Evolutionary conservation across 2,113 vertebrate genomes (phyloP).

Genomic region (Dicaeum eximium): DNA sequence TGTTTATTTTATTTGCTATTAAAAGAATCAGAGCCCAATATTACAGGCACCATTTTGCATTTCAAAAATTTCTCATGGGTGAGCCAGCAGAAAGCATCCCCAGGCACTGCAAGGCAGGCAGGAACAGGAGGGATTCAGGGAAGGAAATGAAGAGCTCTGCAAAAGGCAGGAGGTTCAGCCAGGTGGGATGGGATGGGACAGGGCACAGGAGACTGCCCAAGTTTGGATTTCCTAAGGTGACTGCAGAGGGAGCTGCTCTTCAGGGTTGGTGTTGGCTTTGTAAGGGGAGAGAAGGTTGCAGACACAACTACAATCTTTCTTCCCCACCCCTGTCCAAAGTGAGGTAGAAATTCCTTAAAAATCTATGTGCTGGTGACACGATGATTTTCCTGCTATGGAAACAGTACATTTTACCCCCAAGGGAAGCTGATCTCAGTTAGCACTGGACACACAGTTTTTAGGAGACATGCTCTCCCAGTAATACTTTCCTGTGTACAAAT

Average conservation of each 20-base stretch:
- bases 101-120: background rate
- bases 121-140: background rate
- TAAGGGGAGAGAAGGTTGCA: background rate
- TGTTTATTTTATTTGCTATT: background rate
- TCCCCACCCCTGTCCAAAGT: background rate
- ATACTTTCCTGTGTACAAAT: background rate
- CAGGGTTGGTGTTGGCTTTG: background rate
- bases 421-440: background rate
- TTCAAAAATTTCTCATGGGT: background rate
- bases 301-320: background rate
- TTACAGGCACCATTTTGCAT: conserved; percentile 13
- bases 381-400: background rate
- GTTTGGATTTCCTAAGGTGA: background rate
- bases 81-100: background rate
- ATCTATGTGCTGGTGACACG: background rate
- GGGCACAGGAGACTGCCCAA: background rate
- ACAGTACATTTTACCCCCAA: background rate
- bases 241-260: conserved; percentile 50
- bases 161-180: background rate
- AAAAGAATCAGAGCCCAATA: background rate
- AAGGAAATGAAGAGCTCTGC: background rate
- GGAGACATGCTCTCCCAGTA: background rate
- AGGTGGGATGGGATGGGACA: background rate
- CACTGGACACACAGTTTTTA: background rate
- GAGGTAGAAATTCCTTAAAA: background rate